These are phyloP conservation scores for Chaetogeoica ovagalla DNA, from an alignment of 2,888 invertebrate genomes.

Conservation along the genomic window DNA sequence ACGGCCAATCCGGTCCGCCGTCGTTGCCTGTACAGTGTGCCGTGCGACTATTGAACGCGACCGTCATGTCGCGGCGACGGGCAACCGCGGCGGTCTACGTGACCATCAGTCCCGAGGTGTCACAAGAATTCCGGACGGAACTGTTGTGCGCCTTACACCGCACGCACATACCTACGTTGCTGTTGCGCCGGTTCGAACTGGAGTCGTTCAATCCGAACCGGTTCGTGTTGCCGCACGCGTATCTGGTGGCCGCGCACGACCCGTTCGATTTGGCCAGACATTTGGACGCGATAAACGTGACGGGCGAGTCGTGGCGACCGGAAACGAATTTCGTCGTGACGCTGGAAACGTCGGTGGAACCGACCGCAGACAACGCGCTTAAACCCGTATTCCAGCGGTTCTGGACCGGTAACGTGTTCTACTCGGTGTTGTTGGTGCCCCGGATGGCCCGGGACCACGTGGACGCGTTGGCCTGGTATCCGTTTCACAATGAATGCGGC, in stretches of 20 bases:
- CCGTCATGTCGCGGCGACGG: background rate
- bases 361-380: background rate
- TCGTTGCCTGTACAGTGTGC: conserved; percentile 11
- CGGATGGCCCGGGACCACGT: background rate
- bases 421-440: conserved; percentile 26
- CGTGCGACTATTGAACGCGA: conserved; percentile 2
- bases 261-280: conserved; percentile 8
- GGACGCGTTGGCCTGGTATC: conserved; percentile 28
- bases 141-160: conserved; percentile 1
- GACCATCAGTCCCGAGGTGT: background rate
- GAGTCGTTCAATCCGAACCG: conserved; percentile 6
- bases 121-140: background rate
- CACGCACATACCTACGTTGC: background rate
- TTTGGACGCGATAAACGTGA: conserved; percentile 30
- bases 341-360: background rate
- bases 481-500: conserved; percentile 22
- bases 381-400: conserved; percentile 20
- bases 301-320: conserved; percentile 27
- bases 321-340: conserved; percentile 6
- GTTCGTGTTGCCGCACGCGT: conserved; percentile 3
- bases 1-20: background rate
- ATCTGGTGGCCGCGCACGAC: conserved; percentile 13
- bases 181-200: conserved; percentile 13
- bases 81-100: background rate
- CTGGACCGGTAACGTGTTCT: background rate